These are phyloP conservation scores for Neolamprologus kungweensis DNA, from an alignment of 2,113 vertebrate species.

Conservation along the genomic window DNA sequence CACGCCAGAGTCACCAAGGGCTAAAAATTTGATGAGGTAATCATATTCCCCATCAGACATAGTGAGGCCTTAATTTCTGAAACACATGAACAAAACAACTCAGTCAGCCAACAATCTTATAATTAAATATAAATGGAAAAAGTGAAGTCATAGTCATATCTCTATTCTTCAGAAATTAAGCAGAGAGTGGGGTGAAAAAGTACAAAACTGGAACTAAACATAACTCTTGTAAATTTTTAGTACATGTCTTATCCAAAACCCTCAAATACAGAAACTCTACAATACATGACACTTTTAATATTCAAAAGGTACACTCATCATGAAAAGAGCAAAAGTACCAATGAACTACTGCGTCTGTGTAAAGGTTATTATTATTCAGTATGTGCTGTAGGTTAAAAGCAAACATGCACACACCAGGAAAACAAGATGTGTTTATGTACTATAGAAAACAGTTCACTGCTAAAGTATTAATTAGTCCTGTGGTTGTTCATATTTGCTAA, in stretches of 20 bases:
- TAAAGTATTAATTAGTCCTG: not conserved
- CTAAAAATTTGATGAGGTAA: conserved; percentile 99
- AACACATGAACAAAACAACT: conserved; percentile 8
- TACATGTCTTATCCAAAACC: not conserved
- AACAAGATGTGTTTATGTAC: not conserved
- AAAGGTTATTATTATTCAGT: not conserved
- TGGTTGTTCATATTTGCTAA: not conserved
- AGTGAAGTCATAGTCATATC: not conserved
- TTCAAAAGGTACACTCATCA: not conserved
- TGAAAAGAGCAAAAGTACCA: not conserved
- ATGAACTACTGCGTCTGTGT: not conserved
- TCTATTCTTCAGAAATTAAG: not conserved
- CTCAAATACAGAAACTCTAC: not conserved
- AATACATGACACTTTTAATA: not conserved
- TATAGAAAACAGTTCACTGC: not conserved
- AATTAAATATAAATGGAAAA: not conserved
- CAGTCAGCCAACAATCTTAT: not conserved
- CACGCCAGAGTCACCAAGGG: conserved; percentile 93
- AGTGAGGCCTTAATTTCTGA: conserved; percentile 72
- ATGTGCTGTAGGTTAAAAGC: not conserved
- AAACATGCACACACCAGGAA: not conserved
- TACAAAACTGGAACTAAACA: not conserved
- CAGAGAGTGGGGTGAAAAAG: not conserved
- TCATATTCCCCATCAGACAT: conserved; percentile 99
- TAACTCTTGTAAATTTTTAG: not conserved